Conservation (phyloP, 2,888 invertebrate species). For the Ypsolopha sequella region DNA sequence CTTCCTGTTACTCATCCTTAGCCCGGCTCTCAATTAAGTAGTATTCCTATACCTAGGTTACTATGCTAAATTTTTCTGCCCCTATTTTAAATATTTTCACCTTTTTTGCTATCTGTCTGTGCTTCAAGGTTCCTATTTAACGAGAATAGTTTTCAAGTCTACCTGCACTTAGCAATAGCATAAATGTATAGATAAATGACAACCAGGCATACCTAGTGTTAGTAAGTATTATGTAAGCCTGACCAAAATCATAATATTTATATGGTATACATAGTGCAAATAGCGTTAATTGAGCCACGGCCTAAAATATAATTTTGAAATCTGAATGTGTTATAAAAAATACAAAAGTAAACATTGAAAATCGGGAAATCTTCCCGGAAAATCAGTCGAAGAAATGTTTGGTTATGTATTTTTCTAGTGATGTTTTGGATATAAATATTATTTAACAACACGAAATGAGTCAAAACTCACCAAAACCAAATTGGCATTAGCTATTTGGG, state of each 20-base stretch:
- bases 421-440: neutral
- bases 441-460: neutral
- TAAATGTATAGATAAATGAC: slow-evolving; percentile 55
- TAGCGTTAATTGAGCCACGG: neutral
- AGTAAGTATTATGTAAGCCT: slow-evolving; percentile 55
- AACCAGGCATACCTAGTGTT: slow-evolving; percentile 21
- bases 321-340: too few relatives aligned
- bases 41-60: too few relatives aligned
- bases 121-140: too few relatives aligned
- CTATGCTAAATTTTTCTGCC: too few relatives aligned
- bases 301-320: neutral
- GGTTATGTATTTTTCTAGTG: neutral
- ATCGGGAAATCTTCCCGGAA: neutral
- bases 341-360: neutral
- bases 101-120: too few relatives aligned
- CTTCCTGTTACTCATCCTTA: too few relatives aligned
- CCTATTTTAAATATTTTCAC: too few relatives aligned
- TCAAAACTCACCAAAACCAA: slow-evolving; percentile 47
- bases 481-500: slow-evolving; percentile 47
- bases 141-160: neutral
- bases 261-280: neutral
- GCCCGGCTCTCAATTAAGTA: too few relatives aligned
- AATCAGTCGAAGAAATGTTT: neutral
- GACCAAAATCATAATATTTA: slow-evolving; percentile 28
- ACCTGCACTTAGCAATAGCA: slow-evolving; percentile 1